Evolutionary conservation across 2,888 invertebrate species (phyloP), one percentile per base, ranked within the genome.

Genomic region (Copidosoma aretas): DNA sequence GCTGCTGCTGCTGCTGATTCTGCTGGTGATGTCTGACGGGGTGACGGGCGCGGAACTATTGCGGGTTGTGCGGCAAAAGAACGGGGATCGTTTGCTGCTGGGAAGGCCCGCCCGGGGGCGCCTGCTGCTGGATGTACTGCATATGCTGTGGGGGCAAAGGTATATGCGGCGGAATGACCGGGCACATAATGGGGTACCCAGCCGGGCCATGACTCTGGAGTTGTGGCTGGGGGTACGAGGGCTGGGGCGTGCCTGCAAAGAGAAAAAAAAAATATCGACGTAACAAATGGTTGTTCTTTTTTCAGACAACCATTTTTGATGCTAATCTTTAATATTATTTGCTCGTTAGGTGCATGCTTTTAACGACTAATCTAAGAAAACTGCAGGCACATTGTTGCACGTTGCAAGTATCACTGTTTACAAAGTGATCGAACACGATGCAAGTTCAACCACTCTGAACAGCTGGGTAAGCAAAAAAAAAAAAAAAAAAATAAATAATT

Each of bases 131-230:
- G 67, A 87, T 79, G 77, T 87, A 87, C 77, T 86, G 87, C 85
- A 86, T 86, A 74, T 86, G 86, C 70, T 86, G 86, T 69, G 86
- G 87, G 43, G 86, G 83, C 70, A 84, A 77, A 32, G 79, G 80
- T 77, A 84, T 77, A 72, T 80, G 82, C 59, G 82, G 81, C 62
- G 86, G 87, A 73, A 89, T 82, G 69, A 88, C 82, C 49, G 88
- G 87, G 78, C 89, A 89, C 85, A 89, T 86, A 71, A 89, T 85
- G 69, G 88, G 88, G 80, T 86, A 88, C 72, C 86, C 66, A 24
- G 75, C 86, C 41, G 85, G 85, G 46, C 85, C 86, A 62, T 85
- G 85, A 60, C 83, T 83, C 78, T 86, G 86, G 19, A 87, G 88
- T 53, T 89, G 89, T 57, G 88, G 89, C 74, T 87, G 88, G 73